Evolutionary conservation across 2,113 vertebrate species (phyloP).

Genomic region (Catharus bicknelli): DNA sequence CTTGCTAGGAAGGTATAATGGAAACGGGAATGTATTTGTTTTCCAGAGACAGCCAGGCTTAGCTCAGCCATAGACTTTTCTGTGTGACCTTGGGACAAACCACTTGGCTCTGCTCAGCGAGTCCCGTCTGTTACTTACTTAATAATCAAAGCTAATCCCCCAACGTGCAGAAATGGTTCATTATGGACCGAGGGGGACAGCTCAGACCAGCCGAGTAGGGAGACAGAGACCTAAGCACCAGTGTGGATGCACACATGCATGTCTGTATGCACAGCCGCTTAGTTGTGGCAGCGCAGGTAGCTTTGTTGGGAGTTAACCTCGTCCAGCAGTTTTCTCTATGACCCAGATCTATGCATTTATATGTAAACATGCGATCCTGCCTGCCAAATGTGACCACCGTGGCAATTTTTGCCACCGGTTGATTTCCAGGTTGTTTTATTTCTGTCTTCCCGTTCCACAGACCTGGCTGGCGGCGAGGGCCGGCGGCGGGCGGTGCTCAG

Average conservation of each 20-base stretch:
- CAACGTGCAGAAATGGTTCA: background rate
- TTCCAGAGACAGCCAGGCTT: background rate
- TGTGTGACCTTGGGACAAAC: slow-evolving; percentile 64
- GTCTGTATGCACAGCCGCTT: background rate
- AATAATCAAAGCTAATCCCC: background rate
- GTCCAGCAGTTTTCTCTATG: background rate
- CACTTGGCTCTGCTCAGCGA: background rate
- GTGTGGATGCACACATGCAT: background rate
- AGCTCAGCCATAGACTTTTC: slow-evolving; percentile 24
- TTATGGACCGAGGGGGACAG: background rate
- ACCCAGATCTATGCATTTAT: background rate
- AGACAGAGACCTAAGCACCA: background rate
- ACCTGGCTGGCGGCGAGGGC: background rate
- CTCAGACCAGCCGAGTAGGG: background rate
- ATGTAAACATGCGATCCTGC: background rate
- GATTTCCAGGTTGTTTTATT: background rate
- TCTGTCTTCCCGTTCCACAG: background rate
- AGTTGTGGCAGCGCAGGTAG: background rate
- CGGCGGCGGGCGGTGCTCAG: slow-evolving; percentile 1
- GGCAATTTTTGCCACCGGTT: background rate
- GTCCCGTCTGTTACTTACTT: slow-evolving; percentile 19
- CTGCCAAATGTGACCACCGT: background rate
- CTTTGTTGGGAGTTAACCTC: background rate
- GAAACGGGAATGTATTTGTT: background rate
- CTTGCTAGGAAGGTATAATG: background rate